Evolutionary conservation across 1,140 invertebrate species (phyloP), one percentile per base, ranked within the genome.

Genomic region (Bombus soroeensis): DNA sequence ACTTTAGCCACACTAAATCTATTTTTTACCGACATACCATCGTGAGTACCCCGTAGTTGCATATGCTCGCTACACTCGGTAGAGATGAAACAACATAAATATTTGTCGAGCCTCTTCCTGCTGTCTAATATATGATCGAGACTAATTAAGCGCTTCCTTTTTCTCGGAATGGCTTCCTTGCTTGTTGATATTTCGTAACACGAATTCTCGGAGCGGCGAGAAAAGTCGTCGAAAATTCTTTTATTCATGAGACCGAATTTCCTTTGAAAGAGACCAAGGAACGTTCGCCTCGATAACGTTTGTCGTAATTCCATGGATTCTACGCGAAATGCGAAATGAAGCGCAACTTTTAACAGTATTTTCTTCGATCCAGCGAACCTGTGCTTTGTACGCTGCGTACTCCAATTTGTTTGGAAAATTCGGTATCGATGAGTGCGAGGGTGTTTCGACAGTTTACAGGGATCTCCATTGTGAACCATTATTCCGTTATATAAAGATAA

Each of bases 1-100:
- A 64, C 25, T 18, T 87, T 68, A 47, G 4, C 39, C 32, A 32
- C 25, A 43, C 41, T 59, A n/a, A 74, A 70, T 73, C 81, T 89
- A 89, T 89, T 89, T 89, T 86, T 89, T 80, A 89, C 53, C 76
- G 32, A 53, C 75, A 68, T 43, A 43, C 9, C 43, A 53, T 53
- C 34, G n/a, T 39, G 37, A 43, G 47, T 37, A 25, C 39, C n/a
- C 47, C n/a, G 25, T 41, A 34, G 28, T 15, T 66, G 41, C 81
- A 87, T 72, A 37, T 85, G 75, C 41, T 64, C 73, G 9, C 12
- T 66, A 9, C 70, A n/a, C 78, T 74, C 57, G 34, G 59, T 28
- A 57, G 72, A 64, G 68, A 74, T 47, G 81, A 41, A 86, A 81
- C 71, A 83, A 89, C 77, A 64, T 89, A 89, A 89, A 90, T 90